Evolutionary conservation across 2,888 invertebrate species (phyloP), one percentile per base, ranked within the genome.

Genomic region (Chydorus sphaericus): DNA sequence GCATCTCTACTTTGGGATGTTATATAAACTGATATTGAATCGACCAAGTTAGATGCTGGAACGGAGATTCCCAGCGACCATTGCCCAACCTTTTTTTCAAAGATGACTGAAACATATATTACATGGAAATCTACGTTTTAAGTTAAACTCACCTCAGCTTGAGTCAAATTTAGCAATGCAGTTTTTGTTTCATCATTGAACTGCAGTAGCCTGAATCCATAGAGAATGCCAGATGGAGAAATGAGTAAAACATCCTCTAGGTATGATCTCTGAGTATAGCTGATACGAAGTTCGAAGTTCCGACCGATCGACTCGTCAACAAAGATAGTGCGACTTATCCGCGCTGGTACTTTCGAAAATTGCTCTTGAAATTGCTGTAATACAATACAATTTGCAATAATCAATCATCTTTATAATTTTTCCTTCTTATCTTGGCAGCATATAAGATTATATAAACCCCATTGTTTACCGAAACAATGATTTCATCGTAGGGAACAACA

Each of bases 271-370:
- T 55, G 20, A 23, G 55, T 49, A 49, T 55, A 55, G 16, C 36
- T 49, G 14, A 55, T 18, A 14, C 48, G 48, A n/a, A 55, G 36
- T n/a, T 49, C 31, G 28, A 55, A 31, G 26, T 55, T 55, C 16
- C 48, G 23, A 16, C 55, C 55, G 26, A 37, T 28, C 2, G 49
- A 28, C 10, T n/a, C 31, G n/a, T 55, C 55, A 14, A 55, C 52
- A 1, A 37, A 36, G 14, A 52, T 36, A n/a, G 7, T 52, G 14
- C 26, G 36, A 4, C 10, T 36, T 2, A 3, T 36, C 23, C 20
- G 20, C n/a, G n/a, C n/a, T n/a, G n/a, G n/a, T 8, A 44, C 44
- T 10, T 44, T 44, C 44, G 23, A 28, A n/a, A 26, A 44, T 16
- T 44, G 44, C 11, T 28, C 26, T n/a, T 44, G 23, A n/a, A 44